A percentile compares a stretch with the other conserved stretches of the same genome.
These are phyloP conservation scores for Xenus cinereus DNA, from an alignment of 2,113 vertebrate species.

Conservation along the genomic window DNA sequence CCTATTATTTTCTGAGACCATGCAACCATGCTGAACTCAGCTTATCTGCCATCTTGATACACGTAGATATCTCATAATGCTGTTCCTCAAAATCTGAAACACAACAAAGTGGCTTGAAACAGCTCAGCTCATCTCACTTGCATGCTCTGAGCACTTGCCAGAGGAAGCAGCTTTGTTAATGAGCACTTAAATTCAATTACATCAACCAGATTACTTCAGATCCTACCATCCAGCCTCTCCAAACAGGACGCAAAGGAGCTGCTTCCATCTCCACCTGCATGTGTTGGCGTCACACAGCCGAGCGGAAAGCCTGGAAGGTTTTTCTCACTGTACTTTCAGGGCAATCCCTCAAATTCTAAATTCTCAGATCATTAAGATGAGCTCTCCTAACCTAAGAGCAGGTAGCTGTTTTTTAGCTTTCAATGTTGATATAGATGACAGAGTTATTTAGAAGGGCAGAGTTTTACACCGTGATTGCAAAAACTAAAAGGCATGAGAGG, in stretches of 20 bases:
- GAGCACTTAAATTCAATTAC: neutral
- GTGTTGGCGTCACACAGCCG: neutral
- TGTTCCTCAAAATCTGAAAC: neutral
- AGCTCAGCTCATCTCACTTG: neutral
- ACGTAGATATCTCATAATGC: accelerated
- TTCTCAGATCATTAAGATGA: neutral
- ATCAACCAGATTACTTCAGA: neutral
- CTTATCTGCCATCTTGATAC: neutral
- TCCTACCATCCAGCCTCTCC: neutral
- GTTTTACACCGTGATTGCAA: neutral
- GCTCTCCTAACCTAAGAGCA: neutral
- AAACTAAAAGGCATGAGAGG: neutral
- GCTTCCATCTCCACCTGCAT: neutral
- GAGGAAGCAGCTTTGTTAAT: neutral
- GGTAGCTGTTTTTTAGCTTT: neutral
- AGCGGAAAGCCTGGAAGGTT: neutral
- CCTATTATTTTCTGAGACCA: neutral
- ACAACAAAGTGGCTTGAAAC: neutral
- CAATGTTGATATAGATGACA: neutral
- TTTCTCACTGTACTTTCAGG: neutral
- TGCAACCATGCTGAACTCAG: neutral
- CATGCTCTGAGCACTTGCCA: neutral
- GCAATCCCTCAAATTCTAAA: neutral
- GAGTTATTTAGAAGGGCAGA: neutral
- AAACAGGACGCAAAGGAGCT: neutral